Evolutionary conservation across 2,888 invertebrate species (phyloP).

Genomic region (Malthinus seriepunctatus): DNA sequence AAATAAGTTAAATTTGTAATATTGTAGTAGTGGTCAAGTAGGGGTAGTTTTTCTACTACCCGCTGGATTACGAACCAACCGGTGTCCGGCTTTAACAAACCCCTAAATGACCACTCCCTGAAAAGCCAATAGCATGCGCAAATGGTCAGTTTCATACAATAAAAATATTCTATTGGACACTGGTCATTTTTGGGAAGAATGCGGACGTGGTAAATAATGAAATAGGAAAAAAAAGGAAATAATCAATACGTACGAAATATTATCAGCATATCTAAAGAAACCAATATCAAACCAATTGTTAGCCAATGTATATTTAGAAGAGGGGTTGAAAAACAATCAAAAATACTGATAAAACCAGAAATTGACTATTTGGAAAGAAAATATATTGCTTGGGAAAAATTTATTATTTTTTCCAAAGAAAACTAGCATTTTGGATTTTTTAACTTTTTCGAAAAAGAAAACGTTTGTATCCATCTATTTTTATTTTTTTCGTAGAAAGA

Average conservation of each 20-base stretch:
- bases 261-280: slow-evolving; percentile 21
- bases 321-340: slow-evolving; percentile 34
- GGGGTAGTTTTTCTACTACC: no score
- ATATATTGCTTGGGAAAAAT: not conserved
- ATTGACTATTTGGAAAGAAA: slow-evolving; percentile 32
- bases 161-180: slow-evolving; percentile 27
- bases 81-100: slow-evolving; percentile 42
- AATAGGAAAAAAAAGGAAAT: slow-evolving; percentile 7
- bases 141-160: slow-evolving; percentile 27
- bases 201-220: no score
- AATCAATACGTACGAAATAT: slow-evolving; percentile 18
- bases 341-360: slow-evolving; percentile 33
- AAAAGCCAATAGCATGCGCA: slow-evolving; percentile 49
- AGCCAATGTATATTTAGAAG: slow-evolving; percentile 22
- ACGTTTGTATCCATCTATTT: no score
- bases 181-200: slow-evolving; percentile 19
- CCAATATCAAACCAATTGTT: slow-evolving; percentile 25
- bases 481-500: no score
- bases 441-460: no score
- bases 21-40: not conserved
- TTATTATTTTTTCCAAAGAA: not conserved
- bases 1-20: no score
- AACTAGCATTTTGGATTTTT: not conserved
- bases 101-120: slow-evolving; percentile 52
- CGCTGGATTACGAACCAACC: slow-evolving; percentile 39